These are phyloP conservation scores for Meliscaeva auricollis DNA, from an alignment of 2,888 invertebrate species.

Conservation along the genomic window DNA sequence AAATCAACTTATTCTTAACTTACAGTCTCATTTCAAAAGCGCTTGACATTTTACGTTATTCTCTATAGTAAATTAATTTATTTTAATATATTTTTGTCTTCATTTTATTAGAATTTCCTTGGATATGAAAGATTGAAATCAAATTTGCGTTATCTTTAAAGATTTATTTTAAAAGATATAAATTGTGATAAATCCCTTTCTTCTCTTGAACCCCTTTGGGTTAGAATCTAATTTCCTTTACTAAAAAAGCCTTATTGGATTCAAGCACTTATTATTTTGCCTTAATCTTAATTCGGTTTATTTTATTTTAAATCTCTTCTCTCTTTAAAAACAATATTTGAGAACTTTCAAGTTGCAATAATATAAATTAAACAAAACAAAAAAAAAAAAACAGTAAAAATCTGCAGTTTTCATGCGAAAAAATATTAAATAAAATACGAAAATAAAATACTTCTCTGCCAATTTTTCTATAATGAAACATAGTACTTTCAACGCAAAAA, in stretches of 20 bases:
- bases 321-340: neutral
- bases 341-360: constrained; percentile 17
- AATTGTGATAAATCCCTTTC: constrained; percentile 33
- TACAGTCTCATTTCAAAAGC: constrained; percentile 44
- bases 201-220: constrained; percentile 2
- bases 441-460: constrained; percentile 76
- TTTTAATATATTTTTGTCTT: neutral
- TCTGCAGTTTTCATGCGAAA: constrained; percentile 77
- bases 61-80: neutral
- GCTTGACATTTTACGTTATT: constrained; percentile 15
- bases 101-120: too few relatives aligned
- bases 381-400: constrained; percentile 26
- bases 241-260: neutral
- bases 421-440: constrained; percentile 78
- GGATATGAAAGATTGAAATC: too few relatives aligned
- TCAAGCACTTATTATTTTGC: neutral
- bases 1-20: constrained; percentile 54
- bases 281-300: neutral
- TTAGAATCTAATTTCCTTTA: neutral
- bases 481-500: constrained; percentile 58
- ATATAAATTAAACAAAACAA: constrained; percentile 1
- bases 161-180: constrained; percentile 2
- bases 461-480: constrained; percentile 67
- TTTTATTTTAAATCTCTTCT: constrained; percentile 7
- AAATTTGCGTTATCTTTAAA: too few relatives aligned